Percentiles rank a stretch among this genome's conserved stretches.
phyloP scores from a whole-genome alignment of 2,888 invertebrate genomes.

The Entomobrya multifasciata region DNA sequence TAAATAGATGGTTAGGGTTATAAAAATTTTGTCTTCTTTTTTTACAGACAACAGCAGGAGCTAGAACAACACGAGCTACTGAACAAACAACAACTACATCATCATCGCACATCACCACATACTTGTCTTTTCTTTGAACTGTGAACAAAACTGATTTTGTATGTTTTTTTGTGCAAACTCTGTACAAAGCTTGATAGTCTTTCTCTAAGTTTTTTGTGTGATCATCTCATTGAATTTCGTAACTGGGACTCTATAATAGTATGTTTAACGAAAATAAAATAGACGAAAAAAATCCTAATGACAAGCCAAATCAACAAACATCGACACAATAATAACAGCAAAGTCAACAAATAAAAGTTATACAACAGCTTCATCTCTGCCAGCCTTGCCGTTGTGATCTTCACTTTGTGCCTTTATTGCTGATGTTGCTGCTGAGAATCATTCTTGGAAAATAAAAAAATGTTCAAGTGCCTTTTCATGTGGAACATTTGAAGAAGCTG shows the following conservation, averaged over 20 bases:
- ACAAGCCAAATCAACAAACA: constrained; percentile 50
- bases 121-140: constrained; percentile 34
- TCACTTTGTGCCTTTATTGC: background rate
- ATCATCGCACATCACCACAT: no score
- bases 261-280: background rate
- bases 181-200: no score
- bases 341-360: constrained; percentile 45
- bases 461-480: constrained; percentile 46
- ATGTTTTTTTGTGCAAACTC: background rate
- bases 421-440: constrained; percentile 13
- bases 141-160: background rate
- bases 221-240: no score
- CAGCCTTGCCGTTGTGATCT: background rate
- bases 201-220: no score
- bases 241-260: no score
- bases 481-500: constrained; percentile 21
- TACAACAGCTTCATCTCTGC: no score
- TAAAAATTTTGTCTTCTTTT: constrained; percentile 33
- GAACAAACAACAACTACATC: background rate
- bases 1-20: constrained; percentile 43
- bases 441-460: constrained; percentile 24
- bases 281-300: constrained; percentile 22
- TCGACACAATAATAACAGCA: constrained; percentile 42
- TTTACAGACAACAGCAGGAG: background rate
- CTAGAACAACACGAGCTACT: background rate